A percentile compares a stretch with the other conserved stretches of the same genome.
Conservation (phyloP, 2,797 vertebrate species). For the Spinus olivaceus region DNA sequence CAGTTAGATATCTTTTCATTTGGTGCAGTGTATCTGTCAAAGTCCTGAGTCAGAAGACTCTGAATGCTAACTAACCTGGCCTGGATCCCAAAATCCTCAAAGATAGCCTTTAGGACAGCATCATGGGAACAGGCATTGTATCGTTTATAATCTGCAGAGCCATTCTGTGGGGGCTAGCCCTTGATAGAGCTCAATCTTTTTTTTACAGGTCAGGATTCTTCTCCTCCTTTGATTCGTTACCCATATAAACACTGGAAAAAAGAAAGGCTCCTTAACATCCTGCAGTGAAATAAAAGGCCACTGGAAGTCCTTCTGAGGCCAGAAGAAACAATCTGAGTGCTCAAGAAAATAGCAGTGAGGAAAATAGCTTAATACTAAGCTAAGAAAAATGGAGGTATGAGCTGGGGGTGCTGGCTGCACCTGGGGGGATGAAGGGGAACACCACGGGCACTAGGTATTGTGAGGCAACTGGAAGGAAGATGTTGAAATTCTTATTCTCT, state of each 20-base stretch:
- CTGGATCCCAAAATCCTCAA: slow-evolving; percentile 28
- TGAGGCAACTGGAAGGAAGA: neutral
- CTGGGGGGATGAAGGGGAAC: neutral
- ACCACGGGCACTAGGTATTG: fast-evolving
- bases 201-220: neutral
- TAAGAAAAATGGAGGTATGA: neutral
- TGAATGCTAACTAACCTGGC: slow-evolving; percentile 20
- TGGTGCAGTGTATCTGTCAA: slow-evolving; percentile 18
- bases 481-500: neutral
- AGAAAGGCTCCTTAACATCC: neutral
- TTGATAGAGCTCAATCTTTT: neutral
- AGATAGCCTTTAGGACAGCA: neutral
- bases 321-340: neutral
- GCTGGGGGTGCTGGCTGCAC: neutral
- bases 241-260: neutral
- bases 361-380: neutral
- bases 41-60: slow-evolving; percentile 3
- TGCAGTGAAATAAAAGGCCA: neutral
- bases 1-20: neutral
- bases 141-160: neutral
- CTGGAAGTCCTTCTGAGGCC: neutral
- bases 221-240: neutral
- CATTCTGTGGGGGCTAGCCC: neutral
- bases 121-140: neutral
- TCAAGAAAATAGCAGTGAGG: neutral